phyloP scores from a whole-genome alignment of 92 coral and sea anemone species.

The Zoanthus solanderi region DNA sequence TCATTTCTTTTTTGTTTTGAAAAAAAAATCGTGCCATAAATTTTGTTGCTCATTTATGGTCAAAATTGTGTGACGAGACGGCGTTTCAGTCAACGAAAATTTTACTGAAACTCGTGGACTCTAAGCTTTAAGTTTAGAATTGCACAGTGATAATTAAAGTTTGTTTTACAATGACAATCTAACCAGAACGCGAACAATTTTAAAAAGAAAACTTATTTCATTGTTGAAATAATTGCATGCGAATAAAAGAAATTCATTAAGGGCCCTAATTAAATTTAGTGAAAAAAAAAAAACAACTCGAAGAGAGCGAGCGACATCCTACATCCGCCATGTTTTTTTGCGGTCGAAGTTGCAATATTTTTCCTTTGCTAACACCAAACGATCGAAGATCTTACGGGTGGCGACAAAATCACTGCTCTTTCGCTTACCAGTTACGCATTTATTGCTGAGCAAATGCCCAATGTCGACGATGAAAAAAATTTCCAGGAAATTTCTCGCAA shows the following conservation, averaged over 20 bases:
- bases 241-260: too few relatives aligned
- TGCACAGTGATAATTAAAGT: background rate
- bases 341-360: slow-evolving; percentile 28
- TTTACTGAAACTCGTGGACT: background rate
- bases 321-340: slow-evolving; percentile 15
- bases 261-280: too few relatives aligned
- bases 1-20: slow-evolving; percentile 8
- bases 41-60: slow-evolving; percentile 35
- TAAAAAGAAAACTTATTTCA: background rate
- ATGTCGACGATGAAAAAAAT: background rate
- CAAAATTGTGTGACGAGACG: background rate
- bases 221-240: background rate
- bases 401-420: slow-evolving; percentile 44
- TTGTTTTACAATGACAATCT: background rate
- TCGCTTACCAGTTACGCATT: slow-evolving; percentile 27
- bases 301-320: background rate
- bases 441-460: slow-evolving; percentile 45
- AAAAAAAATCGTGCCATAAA: slow-evolving; percentile 15
- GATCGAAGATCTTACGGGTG: slow-evolving; percentile 57
- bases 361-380: slow-evolving; percentile 27
- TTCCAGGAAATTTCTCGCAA: background rate
- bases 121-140: background rate
- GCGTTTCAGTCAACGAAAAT: background rate
- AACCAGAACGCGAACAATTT: background rate
- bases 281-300: background rate